Percentiles rank a stretch among this genome's conserved stretches.
phyloP scores from a whole-genome alignment of 2,797 vertebrate species.

The Typhlichthys subterraneus region DNA sequence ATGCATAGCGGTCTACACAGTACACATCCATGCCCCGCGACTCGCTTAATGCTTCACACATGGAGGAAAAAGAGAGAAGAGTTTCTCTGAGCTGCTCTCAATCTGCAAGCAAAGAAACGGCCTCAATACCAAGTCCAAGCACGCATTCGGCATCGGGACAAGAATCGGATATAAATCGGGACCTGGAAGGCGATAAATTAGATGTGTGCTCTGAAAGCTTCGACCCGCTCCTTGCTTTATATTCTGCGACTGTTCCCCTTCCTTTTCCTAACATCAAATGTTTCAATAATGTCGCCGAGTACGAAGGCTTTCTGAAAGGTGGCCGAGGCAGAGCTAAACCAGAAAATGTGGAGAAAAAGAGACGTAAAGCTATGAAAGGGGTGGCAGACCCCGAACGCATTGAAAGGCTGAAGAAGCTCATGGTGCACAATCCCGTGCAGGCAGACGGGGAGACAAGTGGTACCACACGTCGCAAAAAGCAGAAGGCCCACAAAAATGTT shows the following conservation, averaged over 20 bases:
- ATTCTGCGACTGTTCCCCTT: constrained; percentile 79
- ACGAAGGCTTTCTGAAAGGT: constrained; percentile 87
- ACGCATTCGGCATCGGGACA: constrained; percentile 23
- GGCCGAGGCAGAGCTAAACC: constrained; percentile 80
- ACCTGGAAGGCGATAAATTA: constrained; percentile 56
- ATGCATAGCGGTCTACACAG: constrained; percentile 34
- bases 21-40: not conserved
- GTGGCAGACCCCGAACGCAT: constrained; percentile 82
- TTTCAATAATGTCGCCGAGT: constrained; percentile 93
- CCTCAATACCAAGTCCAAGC: constrained; percentile 5
- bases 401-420: constrained; percentile 82
- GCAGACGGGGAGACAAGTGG: constrained; percentile 59
- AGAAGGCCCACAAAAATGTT: constrained; percentile 84
- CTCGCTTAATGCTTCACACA: constrained; percentile 69
- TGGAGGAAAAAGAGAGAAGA: constrained; percentile 80
- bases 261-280: constrained; percentile 86
- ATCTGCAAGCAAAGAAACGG: constrained; percentile 6
- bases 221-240: constrained; percentile 88
- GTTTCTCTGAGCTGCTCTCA: rapidly evolving
- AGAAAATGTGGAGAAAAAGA: constrained; percentile 78
- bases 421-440: constrained; percentile 71
- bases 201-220: constrained; percentile 89
- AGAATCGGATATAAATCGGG: constrained; percentile 4
- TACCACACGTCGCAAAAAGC: constrained; percentile 40
- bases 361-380: constrained; percentile 69